Conservation (phyloP, 2,797 vertebrate species). For the Muscicapa comitata region DNA sequence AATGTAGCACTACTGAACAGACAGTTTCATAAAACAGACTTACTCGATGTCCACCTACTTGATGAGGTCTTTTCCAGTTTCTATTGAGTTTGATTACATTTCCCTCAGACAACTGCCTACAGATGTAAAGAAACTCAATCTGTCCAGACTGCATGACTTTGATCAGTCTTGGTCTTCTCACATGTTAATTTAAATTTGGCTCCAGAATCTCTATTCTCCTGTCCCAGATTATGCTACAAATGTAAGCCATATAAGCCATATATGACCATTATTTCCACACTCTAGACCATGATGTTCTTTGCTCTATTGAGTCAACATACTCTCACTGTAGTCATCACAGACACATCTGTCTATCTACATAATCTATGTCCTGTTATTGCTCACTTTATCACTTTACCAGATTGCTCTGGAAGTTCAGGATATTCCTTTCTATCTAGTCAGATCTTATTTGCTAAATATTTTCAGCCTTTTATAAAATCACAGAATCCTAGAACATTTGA, state of each 20-base stretch:
- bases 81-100: not conserved
- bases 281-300: not conserved
- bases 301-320: not conserved
- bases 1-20: not conserved
- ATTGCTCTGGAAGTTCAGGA: not conserved
- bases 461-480: not conserved
- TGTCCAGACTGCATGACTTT: not conserved
- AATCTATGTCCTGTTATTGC: not conserved
- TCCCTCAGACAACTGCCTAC: not conserved
- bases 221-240: not conserved
- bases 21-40: not conserved
- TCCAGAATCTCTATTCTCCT: not conserved
- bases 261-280: not conserved
- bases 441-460: not conserved
- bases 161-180: not conserved
- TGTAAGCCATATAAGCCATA: not conserved
- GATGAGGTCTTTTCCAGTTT: not conserved
- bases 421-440: not conserved
- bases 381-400: not conserved
- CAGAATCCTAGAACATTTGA: not conserved
- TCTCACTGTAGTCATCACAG: not conserved
- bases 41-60: not conserved
- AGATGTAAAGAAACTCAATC: not conserved
- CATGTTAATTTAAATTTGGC: not conserved
- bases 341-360: not conserved